Evolutionary conservation across 2,113 vertebrate genomes (phyloP), one percentile per base, ranked within the genome.

Genomic region (Puntigrus tetrazona): DNA sequence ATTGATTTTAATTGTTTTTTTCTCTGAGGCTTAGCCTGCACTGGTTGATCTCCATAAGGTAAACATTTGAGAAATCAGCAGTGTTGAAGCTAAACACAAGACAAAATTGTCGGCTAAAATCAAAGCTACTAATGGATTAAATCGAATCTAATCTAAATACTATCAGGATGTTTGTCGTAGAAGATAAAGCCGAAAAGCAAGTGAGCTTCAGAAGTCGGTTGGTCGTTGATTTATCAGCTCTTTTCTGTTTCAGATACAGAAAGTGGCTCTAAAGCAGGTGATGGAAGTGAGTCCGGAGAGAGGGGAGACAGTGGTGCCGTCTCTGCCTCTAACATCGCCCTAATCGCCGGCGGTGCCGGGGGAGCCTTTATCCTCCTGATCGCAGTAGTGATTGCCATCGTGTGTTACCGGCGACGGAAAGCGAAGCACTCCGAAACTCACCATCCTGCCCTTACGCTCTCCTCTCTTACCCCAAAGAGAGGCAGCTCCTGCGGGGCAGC

Each of bases 391-490:
- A 91, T 92, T 50, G 92, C 92, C 20, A 92, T 91, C 88, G 88
- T 94, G 69, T 95, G 94, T 82, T 94, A 94, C 91, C 92, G 92
- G 63, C 92, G 93, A 69, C 91, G 92, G 59, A 93, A 91, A 88
- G 91, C 93, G 88, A 95, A 95, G 89, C 94, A 91, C 90, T 93
- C 94, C 2, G 94, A 95, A 85, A 93, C 92, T 36, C 94, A 92
- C 86, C 94, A 94, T 87, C 94, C 95, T 1, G 90, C 93, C 27
- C 90, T 95, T 63, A 91, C 92, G 0, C 88, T 94, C 29, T 89
- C 92, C 29, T 88, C 91, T 59, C 88, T 93, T 55, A 90, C 89
- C 69, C 84, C 87, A 72, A 88, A 84, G 83, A 73, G 89, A 47
- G 84, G 84, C 38, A 76, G 61, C 50, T 61, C 77, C 61, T 85